A percentile compares a stretch with the other conserved stretches of the same genome.
Evolutionary conservation across 1,140 invertebrate genomes (phyloP).

Genomic region (Drosophila pseudoobscura): DNA sequence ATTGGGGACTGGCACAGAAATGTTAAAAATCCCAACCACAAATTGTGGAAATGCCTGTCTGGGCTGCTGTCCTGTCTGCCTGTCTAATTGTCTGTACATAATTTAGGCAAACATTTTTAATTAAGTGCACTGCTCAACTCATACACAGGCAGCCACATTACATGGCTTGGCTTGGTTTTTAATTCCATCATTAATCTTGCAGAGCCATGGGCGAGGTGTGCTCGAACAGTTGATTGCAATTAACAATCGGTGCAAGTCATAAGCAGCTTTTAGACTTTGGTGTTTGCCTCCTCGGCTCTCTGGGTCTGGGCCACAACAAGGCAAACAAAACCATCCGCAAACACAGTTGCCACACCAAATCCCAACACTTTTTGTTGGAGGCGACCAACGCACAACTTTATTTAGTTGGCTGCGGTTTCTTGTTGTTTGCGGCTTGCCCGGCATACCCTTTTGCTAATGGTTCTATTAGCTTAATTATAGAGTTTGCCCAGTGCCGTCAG

Average conservation of each 20-base stretch:
- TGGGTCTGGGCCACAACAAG: neutral
- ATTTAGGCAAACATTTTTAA: constrained; percentile 67
- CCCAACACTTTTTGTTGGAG: constrained; percentile 33
- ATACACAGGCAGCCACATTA: constrained; percentile 10
- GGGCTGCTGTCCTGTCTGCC: constrained; percentile 44
- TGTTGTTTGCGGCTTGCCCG: constrained; percentile 1
- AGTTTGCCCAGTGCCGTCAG: neutral
- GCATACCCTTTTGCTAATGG: constrained; percentile 7
- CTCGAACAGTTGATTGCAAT: constrained; percentile 23
- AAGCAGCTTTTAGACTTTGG: constrained; percentile 16
- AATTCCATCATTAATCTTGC: constrained; percentile 47
- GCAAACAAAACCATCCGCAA: constrained; percentile 33
- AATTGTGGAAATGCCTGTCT: constrained; percentile 47
- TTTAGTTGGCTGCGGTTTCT: constrained; percentile 14
- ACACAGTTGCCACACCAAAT: constrained; percentile 51
- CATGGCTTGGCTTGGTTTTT: constrained; percentile 38
- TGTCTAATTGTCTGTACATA: constrained; percentile 70
- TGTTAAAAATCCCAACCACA: constrained; percentile 28
- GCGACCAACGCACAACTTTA: constrained; percentile 8
- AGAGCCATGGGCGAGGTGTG: constrained; percentile 34
- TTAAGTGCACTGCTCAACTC: constrained; percentile 49
- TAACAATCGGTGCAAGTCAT: constrained; percentile 15
- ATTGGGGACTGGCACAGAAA: neutral
- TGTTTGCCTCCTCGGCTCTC: constrained; percentile 18
- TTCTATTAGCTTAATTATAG: neutral